Evolutionary conservation across 1,140 invertebrate species (phyloP), one percentile per base, ranked within the genome.

Genomic region (Drosophila hydei): DNA sequence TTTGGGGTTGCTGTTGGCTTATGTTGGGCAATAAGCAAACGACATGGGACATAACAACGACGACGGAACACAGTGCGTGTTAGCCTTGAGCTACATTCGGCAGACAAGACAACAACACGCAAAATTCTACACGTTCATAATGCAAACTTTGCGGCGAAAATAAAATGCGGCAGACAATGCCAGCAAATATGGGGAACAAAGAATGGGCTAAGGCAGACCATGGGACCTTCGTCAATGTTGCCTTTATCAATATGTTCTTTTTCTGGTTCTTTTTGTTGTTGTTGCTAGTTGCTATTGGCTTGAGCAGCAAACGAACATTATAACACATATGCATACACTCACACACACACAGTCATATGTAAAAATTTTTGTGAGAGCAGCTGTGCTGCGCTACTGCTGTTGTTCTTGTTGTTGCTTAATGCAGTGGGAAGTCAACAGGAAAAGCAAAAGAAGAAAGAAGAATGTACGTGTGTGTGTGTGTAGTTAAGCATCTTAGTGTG

Each of bases 141-240:
- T 81, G 74, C 79, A 77, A 77, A 80, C 61, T 63, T 77, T 81
- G 59, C 43, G 74, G 19, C 64, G 25, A 43, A 65, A 72, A 71
- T 52, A 56, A 38, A 60, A 63, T 48, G 47, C 45, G 42, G 23
- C 45, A 67, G 71, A 55, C 43, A 47, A 43, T 23, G 38, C 52
- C 54, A 7, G 27, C 14, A 25, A 50, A 55, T 2, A 23, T 14
- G n/a, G 18, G 8, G 19, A 9, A 38, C n/a, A 18, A 25, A 25
- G 16, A 45, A n/a, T 18, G 1, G 23, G 23, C 11, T 16, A 16
- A 18, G 11, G 47, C 8, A 18, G 43, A n/a, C 48, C n/a, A 58
- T n/a, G 2, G 11, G 12, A 83, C 75, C 79, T 83, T 84, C 72
- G 48, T 78, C 79, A 83, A 83, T 83, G 61, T 75, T 83, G 75